Base-by-base conservation (phyloP, 2,797 vertebrate species). In the Phylloscopus collybita region DNA sequence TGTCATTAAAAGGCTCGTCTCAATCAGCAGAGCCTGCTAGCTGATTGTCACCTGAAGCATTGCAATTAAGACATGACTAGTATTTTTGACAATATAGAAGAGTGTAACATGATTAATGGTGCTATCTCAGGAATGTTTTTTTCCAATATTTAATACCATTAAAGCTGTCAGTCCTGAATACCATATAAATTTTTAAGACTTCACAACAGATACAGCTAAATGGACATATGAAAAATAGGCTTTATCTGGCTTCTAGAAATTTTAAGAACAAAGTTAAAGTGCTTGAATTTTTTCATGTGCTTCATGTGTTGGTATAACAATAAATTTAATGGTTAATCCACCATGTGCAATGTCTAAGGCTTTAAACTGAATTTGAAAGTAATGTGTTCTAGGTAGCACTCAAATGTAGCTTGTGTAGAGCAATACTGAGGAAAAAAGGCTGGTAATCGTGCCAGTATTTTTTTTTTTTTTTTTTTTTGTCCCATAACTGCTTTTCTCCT, bases 31-130 rank as follows among this genome's bases (percentile, higher is more conserved):
- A 91, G 64, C 42, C 79, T 74, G 61, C 62, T 87, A 67, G 53
- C n/a, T 92, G 85, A 88, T 91, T 93, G 86, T 92, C 87, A 95
- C 79, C 73, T 74, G 81, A 92, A 94, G 73, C 71, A 81, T 84
- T 88, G 87, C 64, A 94, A 96, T 97, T 96, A 96, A 86, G 54
- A 65, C 16, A 74, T 51, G 45, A 92, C 49, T 80, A 16, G 64
- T 92, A 69, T 88, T 94, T 90, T 88, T 93, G 66, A 79, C 67
- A 90, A 85, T 94, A 67, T 44, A 90, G 40, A 54, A 23, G 66
- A 83, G 53, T 72, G 53, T 49, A 72, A 51, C 62, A 70, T 95
- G 80, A 93, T 95, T 95, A 93, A 69, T n/a, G 50, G 40, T 38
- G 30, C 72, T 74, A 6, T 87, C 45, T 50, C 30, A 62, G 61